phyloP scores from a whole-genome alignment of 1,140 invertebrate genomes.

The Drosophila kohkoa region DNA sequence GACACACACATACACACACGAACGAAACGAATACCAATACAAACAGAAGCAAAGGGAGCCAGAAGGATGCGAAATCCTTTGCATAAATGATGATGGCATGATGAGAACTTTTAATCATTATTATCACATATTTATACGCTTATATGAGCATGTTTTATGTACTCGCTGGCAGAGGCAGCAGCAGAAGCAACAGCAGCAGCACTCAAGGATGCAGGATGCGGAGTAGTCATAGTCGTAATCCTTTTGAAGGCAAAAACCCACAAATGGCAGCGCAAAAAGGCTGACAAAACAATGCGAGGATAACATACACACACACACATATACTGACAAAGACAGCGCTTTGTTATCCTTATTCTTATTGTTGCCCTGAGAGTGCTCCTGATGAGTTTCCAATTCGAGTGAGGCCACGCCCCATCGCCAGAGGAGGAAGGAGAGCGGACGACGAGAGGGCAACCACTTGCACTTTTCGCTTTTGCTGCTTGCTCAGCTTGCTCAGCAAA shows the following conservation, averaged over 20 bases:
- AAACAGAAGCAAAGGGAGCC: slow-evolving; percentile 14
- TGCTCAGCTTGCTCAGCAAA: slow-evolving; percentile 41
- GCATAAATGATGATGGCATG: slow-evolving; percentile 84
- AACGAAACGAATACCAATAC: slow-evolving; percentile 25
- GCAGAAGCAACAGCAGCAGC: slow-evolving; percentile 19
- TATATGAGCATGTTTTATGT: slow-evolving; percentile 85
- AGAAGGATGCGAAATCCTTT: slow-evolving; percentile 69
- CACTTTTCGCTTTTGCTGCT: slow-evolving; percentile 56
- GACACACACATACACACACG: slow-evolving; percentile 41
- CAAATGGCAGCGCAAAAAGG: slow-evolving; percentile 81
- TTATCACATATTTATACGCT: slow-evolving; percentile 85
- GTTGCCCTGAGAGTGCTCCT: slow-evolving; percentile 69
- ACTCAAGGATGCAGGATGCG: slow-evolving; percentile 34
- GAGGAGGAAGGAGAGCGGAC: slow-evolving; percentile 21
- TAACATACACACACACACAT: slow-evolving; percentile 26
- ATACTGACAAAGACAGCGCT: slow-evolving; percentile 32
- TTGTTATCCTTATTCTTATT: slow-evolving; percentile 80
- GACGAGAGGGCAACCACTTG: slow-evolving; percentile 54
- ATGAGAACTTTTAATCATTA: slow-evolving; percentile 85
- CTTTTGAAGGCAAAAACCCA: slow-evolving; percentile 83
- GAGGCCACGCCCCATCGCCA: slow-evolving; percentile 65
- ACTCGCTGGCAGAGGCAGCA: slow-evolving; percentile 58
- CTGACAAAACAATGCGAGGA: slow-evolving; percentile 65
- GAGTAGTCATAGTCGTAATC: slow-evolving; percentile 66
- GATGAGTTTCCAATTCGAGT: slow-evolving; percentile 75